Conservation (phyloP, 1,140 invertebrate species). For the Dysdera silvatica region DNA sequence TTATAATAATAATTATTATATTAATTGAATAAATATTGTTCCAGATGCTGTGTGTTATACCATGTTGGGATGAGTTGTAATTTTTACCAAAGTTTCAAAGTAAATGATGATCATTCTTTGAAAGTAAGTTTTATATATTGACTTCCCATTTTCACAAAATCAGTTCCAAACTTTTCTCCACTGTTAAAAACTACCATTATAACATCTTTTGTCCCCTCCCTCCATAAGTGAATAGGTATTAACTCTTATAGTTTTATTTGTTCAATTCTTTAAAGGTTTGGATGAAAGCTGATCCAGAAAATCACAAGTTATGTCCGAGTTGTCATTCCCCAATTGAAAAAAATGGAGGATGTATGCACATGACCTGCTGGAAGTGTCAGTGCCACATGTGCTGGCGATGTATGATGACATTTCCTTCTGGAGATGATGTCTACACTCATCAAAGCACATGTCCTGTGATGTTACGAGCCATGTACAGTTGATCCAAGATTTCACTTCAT, state of each 20-base stretch:
- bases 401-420: neutral
- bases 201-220: too few species aligned
- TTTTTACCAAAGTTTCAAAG: neutral
- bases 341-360: slow-evolving; percentile 26
- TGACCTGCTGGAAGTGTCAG: slow-evolving; percentile 16
- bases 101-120: neutral
- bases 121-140: neutral
- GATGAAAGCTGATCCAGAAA: neutral
- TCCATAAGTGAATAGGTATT: neutral
- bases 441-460: too few species aligned
- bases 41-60: neutral
- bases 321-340: slow-evolving; percentile 27
- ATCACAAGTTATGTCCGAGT: slow-evolving; percentile 19
- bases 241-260: neutral
- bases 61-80: neutral
- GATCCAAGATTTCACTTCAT: too few species aligned
- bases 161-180: too few species aligned
- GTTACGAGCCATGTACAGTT: too few species aligned
- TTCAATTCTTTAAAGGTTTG: neutral
- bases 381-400: slow-evolving; percentile 27
- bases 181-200: too few species aligned
- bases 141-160: too few species aligned
- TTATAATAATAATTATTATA: neutral
- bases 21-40: neutral
- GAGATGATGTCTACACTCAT: neutral